Percentiles rank a stretch among this genome's conserved stretches.
These are phyloP conservation scores for Pachyramphus minor DNA, from an alignment of 2,113 vertebrate genomes.

Conservation along the genomic window DNA sequence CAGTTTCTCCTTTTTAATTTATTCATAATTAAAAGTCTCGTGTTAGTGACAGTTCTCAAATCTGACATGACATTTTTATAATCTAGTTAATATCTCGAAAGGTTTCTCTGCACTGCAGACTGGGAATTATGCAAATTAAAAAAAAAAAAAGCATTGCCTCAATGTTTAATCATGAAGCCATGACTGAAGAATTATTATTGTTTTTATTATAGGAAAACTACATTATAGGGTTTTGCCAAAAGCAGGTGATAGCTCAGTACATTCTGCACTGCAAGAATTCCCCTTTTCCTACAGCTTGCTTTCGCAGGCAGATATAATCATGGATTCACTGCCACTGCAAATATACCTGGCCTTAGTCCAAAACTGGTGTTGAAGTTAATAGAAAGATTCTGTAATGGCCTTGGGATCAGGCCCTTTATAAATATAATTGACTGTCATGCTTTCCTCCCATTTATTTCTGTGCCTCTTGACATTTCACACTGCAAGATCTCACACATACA, in stretches of 20 bases:
- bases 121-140: slow-evolving; percentile 52
- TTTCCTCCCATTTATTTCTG: not conserved
- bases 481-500: not conserved
- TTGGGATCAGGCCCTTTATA: not conserved
- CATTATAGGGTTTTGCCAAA: not conserved
- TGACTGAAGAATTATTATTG: slow-evolving; percentile 25
- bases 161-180: not conserved
- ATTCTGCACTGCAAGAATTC: not conserved
- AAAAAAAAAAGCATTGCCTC: not conserved
- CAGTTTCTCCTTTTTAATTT: slow-evolving; percentile 17
- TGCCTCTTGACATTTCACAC: not conserved
- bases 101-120: slow-evolving; percentile 47
- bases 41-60: slow-evolving; percentile 65
- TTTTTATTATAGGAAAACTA: not conserved
- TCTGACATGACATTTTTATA: slow-evolving; percentile 61
- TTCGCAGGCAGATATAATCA: not conserved
- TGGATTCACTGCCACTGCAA: not conserved
- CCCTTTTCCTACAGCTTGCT: not conserved
- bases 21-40: slow-evolving; percentile 64
- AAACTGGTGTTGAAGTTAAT: not conserved
- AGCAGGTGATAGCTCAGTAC: not conserved
- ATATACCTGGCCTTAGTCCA: not conserved
- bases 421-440: not conserved
- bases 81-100: slow-evolving; percentile 61
- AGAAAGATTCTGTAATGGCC: not conserved